Evolutionary conservation across 2,888 invertebrate genomes (phyloP).

Genomic region (Dasypogon diadema): DNA sequence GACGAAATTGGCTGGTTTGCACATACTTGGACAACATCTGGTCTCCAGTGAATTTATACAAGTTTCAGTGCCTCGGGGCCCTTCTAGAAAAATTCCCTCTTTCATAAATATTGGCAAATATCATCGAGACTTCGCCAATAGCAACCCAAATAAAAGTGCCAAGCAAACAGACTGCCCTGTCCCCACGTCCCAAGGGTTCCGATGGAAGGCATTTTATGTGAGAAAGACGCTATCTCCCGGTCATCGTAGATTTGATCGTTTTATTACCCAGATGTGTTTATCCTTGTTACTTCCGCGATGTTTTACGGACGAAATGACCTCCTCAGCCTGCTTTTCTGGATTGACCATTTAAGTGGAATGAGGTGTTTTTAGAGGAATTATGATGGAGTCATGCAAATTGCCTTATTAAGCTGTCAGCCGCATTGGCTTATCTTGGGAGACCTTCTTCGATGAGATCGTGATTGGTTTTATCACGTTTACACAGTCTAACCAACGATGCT

Average conservation of each 20-base stretch:
- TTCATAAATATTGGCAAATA: neutral
- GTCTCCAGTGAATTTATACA: neutral
- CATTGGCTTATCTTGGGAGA: neutral
- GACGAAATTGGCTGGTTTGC: neutral
- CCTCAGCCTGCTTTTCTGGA: neutral
- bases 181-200: neutral
- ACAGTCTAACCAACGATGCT: neutral
- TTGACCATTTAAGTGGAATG: neutral
- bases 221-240: neutral
- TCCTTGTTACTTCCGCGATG: neutral
- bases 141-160: neutral
- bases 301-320: neutral
- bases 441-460: neutral
- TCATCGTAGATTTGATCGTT: neutral
- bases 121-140: neutral
- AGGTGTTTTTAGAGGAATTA: neutral
- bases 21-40: neutral
- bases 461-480: constrained; percentile 4
- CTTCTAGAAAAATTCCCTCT: neutral
- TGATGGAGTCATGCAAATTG: constrained; percentile 12
- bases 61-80: neutral
- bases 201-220: neutral
- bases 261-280: constrained; percentile 1
- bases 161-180: neutral
- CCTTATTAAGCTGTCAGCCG: constrained; percentile 9